phyloP scores from a whole-genome alignment of 2,888 invertebrate species.

The Melanotus villosus region DNA sequence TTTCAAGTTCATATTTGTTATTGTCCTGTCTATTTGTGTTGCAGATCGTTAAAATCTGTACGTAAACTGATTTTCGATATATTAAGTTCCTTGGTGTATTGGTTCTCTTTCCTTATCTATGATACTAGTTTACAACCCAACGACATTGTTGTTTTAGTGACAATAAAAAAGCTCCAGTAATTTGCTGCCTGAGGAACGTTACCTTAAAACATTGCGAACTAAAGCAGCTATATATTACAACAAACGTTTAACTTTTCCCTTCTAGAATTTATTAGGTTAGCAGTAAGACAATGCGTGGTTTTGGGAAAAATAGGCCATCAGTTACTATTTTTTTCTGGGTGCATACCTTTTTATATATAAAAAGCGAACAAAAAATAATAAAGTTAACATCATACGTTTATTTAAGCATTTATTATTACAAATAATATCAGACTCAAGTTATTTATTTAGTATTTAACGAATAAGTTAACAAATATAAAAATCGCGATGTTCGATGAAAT shows the following conservation, averaged over 20 bases:
- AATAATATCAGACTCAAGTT: too few species aligned
- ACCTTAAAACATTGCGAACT: conserved; percentile 10
- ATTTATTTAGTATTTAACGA: too few species aligned
- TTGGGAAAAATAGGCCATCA: too few species aligned
- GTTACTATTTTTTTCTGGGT: too few species aligned
- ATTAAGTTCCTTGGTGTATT: background rate
- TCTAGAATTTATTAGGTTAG: conserved; percentile 7
- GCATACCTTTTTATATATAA: too few species aligned
- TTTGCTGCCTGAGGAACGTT: background rate
- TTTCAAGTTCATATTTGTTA: too few species aligned
- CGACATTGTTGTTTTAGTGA: conserved; percentile 1
- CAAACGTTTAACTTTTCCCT: background rate
- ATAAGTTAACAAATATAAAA: background rate
- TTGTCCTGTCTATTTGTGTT: too few species aligned
- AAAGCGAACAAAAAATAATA: too few species aligned
- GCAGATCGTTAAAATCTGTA: too few species aligned
- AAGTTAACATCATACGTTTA: too few species aligned
- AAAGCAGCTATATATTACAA: conserved; percentile 8
- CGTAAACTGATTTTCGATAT: background rate
- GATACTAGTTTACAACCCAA: background rate
- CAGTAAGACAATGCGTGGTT: background rate
- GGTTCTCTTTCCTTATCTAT: too few species aligned
- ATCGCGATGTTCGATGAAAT: background rate
- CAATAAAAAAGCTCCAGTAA: conserved; percentile 3
- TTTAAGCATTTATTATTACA: too few species aligned